phyloP scores from a whole-genome alignment of 2,888 invertebrate genomes.

The Drosophila rellima region DNA sequence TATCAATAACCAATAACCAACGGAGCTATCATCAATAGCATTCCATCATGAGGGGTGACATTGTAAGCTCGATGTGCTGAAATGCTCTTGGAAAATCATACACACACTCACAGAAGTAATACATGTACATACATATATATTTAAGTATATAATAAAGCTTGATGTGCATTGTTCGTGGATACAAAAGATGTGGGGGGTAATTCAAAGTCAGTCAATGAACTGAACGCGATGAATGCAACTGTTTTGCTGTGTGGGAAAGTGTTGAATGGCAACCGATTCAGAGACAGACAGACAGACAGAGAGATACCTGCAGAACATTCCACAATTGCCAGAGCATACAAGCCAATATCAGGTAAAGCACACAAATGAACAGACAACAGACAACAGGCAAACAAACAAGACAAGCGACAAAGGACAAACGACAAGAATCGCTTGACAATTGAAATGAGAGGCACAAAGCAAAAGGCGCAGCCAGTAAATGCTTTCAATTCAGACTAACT shows the following conservation, averaged over 20 bases:
- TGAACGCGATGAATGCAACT: conserved; percentile 70
- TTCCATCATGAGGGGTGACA: conserved; percentile 36
- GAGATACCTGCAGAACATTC: conserved; percentile 33
- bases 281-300: neutral
- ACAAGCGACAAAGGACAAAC: conserved; percentile 27
- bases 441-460: conserved; percentile 59
- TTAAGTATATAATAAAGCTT: conserved; percentile 18
- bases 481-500: neutral
- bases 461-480: conserved; percentile 24
- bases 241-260: conserved; percentile 53
- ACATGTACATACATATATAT: conserved; percentile 5
- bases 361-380: conserved; percentile 28
- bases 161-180: conserved; percentile 51
- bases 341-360: conserved; percentile 37
- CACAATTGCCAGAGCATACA: conserved; percentile 40
- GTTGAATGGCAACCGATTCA: conserved; percentile 42
- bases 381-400: conserved; percentile 24
- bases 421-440: conserved; percentile 69
- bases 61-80: conserved; percentile 8
- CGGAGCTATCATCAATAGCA: conserved; percentile 39
- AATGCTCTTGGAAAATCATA: conserved; percentile 19
- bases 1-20: conserved; percentile 72
- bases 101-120: conserved; percentile 7
- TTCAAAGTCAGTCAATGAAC: conserved; percentile 64
- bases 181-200: conserved; percentile 32